phyloP scores from a whole-genome alignment of 2,797 vertebrate genomes.

The Phaenicophaeus curvirostris region DNA sequence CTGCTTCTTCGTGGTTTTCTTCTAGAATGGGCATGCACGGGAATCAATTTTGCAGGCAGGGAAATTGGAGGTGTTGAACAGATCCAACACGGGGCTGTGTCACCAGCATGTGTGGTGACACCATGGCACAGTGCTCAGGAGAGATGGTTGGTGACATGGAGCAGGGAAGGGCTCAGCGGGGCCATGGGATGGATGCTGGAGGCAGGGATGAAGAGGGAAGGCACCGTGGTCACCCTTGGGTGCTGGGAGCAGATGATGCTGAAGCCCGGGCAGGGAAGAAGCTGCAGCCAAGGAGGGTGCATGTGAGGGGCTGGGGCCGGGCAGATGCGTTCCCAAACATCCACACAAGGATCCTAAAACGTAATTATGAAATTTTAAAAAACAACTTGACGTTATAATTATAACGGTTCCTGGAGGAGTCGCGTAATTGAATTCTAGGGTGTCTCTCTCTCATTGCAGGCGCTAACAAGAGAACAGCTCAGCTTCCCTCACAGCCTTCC shows the following conservation, averaged over 20 bases:
- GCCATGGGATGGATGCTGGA: accelerated
- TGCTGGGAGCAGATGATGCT: neutral
- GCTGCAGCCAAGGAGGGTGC: neutral
- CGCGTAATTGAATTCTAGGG: constrained; percentile 63
- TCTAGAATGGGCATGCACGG: accelerated
- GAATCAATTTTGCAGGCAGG: neutral
- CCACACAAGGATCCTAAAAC: constrained; percentile 37
- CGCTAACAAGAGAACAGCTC: constrained; percentile 56
- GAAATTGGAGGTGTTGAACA: neutral
- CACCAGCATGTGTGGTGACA: accelerated
- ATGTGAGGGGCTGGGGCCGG: accelerated
- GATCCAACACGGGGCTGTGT: accelerated
- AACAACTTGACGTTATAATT: constrained; percentile 68
- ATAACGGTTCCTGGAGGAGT: constrained; percentile 58
- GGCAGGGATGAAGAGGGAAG: neutral
- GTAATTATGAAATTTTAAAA: constrained; percentile 65
- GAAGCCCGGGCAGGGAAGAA: accelerated
- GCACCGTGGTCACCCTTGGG: neutral
- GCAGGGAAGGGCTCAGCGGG: accelerated
- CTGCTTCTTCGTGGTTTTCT: neutral
- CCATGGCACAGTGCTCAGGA: accelerated
- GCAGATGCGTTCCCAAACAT: neutral
- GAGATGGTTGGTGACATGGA: accelerated
- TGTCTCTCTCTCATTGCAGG: constrained; percentile 55
- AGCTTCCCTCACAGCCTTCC: constrained; percentile 60